phyloP scores from a whole-genome alignment of 2,113 vertebrate species.

The Thamnaconus septentrionalis region DNA sequence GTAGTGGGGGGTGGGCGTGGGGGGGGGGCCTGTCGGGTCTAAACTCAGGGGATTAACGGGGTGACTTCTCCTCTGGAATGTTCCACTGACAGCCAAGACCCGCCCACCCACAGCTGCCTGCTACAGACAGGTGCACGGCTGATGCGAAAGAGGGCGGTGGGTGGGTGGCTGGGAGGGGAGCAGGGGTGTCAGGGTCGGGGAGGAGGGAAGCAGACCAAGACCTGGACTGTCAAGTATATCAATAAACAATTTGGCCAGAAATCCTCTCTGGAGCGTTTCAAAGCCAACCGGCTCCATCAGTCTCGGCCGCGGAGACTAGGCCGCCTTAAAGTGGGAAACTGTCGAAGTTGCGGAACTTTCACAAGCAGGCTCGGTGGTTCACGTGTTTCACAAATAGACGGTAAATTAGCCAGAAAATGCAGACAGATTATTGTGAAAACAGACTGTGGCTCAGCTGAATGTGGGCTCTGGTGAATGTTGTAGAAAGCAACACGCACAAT shows the following conservation, averaged over 20 bases:
- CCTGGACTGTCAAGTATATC: conserved; percentile 17
- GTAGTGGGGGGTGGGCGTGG: conserved; percentile 3
- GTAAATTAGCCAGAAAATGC: background rate
- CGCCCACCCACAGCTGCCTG: conserved; percentile 75
- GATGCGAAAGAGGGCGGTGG: conserved; percentile 35
- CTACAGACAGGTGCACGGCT: conserved; percentile 72
- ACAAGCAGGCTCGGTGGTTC: too few species aligned
- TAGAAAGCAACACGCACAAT: conserved; percentile 42
- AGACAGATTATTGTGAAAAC: conserved; percentile 13
- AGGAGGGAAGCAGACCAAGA: conserved; percentile 41
- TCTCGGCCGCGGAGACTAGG: background rate
- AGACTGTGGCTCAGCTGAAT: conserved; percentile 6
- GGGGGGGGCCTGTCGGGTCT: conserved; percentile 42
- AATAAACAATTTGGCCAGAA: conserved; percentile 22
- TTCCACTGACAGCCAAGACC: conserved; percentile 73
- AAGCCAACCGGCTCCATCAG: conserved; percentile 10
- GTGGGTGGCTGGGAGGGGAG: conserved; percentile 19
- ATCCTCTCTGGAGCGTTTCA: conserved; percentile 13
- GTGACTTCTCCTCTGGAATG: conserved; percentile 80
- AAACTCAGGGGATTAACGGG: conserved; percentile 76
- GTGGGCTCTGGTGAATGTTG: conserved; percentile 1
- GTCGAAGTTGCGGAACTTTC: background rate
- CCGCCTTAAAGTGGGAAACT: conserved; percentile 3
- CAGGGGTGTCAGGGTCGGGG: conserved; percentile 13
- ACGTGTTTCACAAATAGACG: conserved; percentile 6